Evolutionary conservation across 2,113 vertebrate species (phyloP).

Genomic region (Leucopternis melanops): DNA sequence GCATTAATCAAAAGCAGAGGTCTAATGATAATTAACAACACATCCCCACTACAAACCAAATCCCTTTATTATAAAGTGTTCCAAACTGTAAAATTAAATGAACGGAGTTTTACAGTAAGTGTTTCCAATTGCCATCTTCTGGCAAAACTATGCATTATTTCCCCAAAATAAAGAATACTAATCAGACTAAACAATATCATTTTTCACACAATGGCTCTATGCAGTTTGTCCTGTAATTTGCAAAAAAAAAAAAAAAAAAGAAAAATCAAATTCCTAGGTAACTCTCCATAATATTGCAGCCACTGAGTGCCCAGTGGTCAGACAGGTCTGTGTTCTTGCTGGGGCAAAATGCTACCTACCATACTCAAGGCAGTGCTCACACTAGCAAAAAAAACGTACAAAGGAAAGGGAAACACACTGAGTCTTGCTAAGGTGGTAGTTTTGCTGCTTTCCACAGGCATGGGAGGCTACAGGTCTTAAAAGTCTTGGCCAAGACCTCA

Average conservation of each 20-base stretch:
- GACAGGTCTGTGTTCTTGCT: not conserved
- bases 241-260: not conserved
- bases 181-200: not conserved
- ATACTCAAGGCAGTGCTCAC: not conserved
- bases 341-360: not conserved
- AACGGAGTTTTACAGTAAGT: not conserved
- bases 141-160: not conserved
- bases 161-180: not conserved
- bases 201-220: not conserved
- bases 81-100: not conserved
- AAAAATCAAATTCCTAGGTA: not conserved
- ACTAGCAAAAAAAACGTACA: not conserved
- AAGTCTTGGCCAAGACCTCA: not conserved
- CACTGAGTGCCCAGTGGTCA: not conserved
- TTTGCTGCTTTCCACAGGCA: not conserved
- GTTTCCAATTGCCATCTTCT: not conserved
- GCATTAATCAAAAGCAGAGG: constrained; percentile 70
- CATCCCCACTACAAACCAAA: constrained; percentile 2
- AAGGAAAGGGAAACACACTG: not conserved
- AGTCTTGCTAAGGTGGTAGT: not conserved
- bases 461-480: not conserved
- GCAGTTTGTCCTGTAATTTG: not conserved
- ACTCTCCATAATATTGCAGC: not conserved
- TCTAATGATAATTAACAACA: constrained; percentile 68
- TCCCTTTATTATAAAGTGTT: constrained; percentile 11